A percentile compares a stretch with the other conserved stretches of the same genome.
These are phyloP conservation scores for Leptodirus hochenwartii DNA, from an alignment of 2,888 invertebrate species.

Conservation along the genomic window DNA sequence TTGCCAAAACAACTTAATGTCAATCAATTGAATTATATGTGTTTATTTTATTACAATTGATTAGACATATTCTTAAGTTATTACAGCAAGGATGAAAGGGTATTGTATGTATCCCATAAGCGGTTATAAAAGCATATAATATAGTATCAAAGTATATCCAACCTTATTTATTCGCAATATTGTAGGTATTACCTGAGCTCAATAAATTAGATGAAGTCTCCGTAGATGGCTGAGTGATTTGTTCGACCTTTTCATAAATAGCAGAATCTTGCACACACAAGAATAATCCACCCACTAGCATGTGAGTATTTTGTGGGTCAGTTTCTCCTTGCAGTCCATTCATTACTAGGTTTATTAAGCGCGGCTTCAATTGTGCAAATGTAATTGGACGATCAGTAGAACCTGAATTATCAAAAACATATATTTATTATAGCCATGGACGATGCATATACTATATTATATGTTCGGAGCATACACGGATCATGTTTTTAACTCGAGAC, in stretches of 20 bases:
- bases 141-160: constrained; percentile 2
- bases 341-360: constrained; percentile 63
- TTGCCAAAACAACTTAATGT: too few species aligned
- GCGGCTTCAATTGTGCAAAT: constrained; percentile 51
- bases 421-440: too few species aligned
- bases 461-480: too few species aligned
- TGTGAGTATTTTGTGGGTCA: constrained; percentile 74
- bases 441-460: constrained; percentile 15
- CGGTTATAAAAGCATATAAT: too few species aligned
- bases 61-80: too few species aligned
- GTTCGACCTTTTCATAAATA: constrained; percentile 51
- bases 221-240: constrained; percentile 34
- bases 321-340: constrained; percentile 69
- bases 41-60: too few species aligned
- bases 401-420: too few species aligned
- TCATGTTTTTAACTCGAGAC: too few species aligned
- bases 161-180: too few species aligned
- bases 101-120: too few species aligned
- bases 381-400: constrained; percentile 24
- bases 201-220: constrained; percentile 41
- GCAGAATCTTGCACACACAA: constrained; percentile 66
- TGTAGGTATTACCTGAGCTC: constrained; percentile 40
- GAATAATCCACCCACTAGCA: constrained; percentile 64
- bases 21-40: too few species aligned
- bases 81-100: too few species aligned